Conservation (phyloP, 2,888 invertebrate genomes). For the Andrena marginata region DNA sequence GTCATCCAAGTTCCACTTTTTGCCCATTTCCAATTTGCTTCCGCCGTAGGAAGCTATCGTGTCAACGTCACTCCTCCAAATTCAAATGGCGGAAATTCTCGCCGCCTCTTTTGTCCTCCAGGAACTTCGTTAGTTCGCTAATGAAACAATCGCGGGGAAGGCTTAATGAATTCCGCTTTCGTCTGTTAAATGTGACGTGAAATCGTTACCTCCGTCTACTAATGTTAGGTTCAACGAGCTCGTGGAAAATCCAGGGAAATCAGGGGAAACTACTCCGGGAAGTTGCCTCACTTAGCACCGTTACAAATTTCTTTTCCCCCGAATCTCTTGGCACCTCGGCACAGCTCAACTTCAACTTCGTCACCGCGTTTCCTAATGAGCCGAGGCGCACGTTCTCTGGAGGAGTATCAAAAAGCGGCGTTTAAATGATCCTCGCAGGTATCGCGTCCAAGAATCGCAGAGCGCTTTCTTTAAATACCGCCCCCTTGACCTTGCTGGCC, state of each 20-base stretch:
- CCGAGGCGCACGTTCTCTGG: too few species aligned
- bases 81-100: constrained; percentile 1
- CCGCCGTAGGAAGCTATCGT: too few species aligned
- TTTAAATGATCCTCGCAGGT: neutral
- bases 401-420: neutral
- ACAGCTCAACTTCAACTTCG: too few species aligned
- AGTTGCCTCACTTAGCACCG: neutral
- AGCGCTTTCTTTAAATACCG: constrained; percentile 44
- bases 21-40: too few species aligned
- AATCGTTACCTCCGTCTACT: constrained; percentile 25
- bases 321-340: too few species aligned
- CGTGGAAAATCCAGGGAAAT: constrained; percentile 1
- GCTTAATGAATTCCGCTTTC: constrained; percentile 38
- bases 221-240: constrained; percentile 23
- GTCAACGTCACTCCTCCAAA: neutral
- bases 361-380: neutral
- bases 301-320: too few species aligned
- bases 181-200: constrained; percentile 16
- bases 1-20: too few species aligned
- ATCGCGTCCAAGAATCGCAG: constrained; percentile 2
- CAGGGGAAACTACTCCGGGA: constrained; percentile 17
- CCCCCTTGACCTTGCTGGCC: constrained; percentile 28
- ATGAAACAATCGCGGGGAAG: constrained; percentile 27
- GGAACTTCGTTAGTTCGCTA: neutral
- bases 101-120: neutral